Evolutionary conservation across 2,797 vertebrate species (phyloP), one percentile per base, ranked within the genome.

Genomic region (Coccyzus lansbergi): DNA sequence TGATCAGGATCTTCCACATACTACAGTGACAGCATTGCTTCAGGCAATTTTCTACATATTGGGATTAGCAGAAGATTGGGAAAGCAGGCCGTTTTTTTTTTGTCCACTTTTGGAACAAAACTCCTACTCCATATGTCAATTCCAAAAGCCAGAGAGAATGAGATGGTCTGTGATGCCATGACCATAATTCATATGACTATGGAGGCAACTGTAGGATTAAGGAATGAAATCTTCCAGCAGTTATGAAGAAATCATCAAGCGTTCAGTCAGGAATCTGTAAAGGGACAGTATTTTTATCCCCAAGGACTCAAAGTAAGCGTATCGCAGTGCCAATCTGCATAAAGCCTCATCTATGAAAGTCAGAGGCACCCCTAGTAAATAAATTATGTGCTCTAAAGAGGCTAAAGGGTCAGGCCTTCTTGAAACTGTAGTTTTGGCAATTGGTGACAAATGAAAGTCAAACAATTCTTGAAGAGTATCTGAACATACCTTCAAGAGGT

Each of bases 61-160:
- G 2, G 0, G 0, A 38, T 29, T 46, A 79, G 33, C 40, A 48
- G 49, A 71, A 38, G 12, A 38, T 79, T 28, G 15, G 31, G 28
- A 44, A 31, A 72, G 63, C 21, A 63, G 28, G 31, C 19, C 85
- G 29, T 15, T 12, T 53, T 18, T 15, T 12, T 15, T 84, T 75
- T 24, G 15, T 38, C 10, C 4, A 8, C 4, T 59, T 71, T 69
- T 36, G 12, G 44, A 38, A 56, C 28, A 29, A 48, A 71, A 22
- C 13, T 74, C 17, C 49, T 63, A 55, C 28, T 81, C 46, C 20
- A 4, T 26, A 25, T 21, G 22, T 38, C 28, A 71, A 1, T 44
- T 79, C 20, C 48, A 68, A 90, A 87, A 51, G 14, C 13, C 53
- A 59, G n/a, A 63, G 56, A 51, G 64, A n/a, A 71, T 20, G 4